A percentile compares a stretch with the other conserved stretches of the same genome.
Evolutionary conservation across 2,888 invertebrate species (phyloP).

Genomic region (Apamea anceps): DNA sequence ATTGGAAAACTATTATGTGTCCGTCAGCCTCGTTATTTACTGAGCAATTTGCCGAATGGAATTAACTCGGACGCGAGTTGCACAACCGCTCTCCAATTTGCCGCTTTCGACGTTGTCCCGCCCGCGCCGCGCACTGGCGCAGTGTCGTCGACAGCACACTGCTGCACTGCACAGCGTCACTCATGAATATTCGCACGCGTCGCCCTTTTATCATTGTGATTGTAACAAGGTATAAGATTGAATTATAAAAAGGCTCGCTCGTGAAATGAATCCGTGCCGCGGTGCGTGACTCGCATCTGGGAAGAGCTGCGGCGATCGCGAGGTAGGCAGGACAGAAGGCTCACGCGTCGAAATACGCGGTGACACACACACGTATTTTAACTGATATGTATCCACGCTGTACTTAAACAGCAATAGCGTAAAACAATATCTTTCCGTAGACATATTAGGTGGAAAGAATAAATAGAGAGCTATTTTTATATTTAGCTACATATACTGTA

Average conservation of each 20-base stretch:
- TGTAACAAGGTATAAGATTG: slow-evolving; percentile 80
- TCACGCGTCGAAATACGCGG: neutral
- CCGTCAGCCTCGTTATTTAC: slow-evolving; percentile 67
- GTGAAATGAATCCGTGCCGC: slow-evolving; percentile 75
- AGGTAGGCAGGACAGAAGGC: slow-evolving; percentile 10
- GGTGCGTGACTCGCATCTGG: slow-evolving; percentile 70
- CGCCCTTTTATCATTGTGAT: slow-evolving; percentile 75
- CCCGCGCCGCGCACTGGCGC: slow-evolving; percentile 6
- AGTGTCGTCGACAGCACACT: neutral
- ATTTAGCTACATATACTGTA: neutral
- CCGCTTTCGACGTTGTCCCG: slow-evolving; percentile 18
- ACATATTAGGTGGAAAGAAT: neutral
- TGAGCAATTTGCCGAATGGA: slow-evolving; percentile 67
- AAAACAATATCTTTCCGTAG: neutral
- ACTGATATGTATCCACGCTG: neutral
- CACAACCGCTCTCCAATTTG: slow-evolving; percentile 64
- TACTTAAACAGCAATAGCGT: too few relatives aligned
- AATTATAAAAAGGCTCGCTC: slow-evolving; percentile 80
- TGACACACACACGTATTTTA: neutral
- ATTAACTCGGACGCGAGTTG: slow-evolving; percentile 64
- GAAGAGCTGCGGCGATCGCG: slow-evolving; percentile 1
- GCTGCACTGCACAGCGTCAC: slow-evolving; percentile 20
- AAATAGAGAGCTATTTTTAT: neutral
- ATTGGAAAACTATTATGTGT: slow-evolving; percentile 71
- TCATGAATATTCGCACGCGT: slow-evolving; percentile 43